Evolutionary conservation across 2,113 vertebrate genomes (phyloP), one percentile per base, ranked within the genome.

Genomic region (Hystrix brachyura): DNA sequence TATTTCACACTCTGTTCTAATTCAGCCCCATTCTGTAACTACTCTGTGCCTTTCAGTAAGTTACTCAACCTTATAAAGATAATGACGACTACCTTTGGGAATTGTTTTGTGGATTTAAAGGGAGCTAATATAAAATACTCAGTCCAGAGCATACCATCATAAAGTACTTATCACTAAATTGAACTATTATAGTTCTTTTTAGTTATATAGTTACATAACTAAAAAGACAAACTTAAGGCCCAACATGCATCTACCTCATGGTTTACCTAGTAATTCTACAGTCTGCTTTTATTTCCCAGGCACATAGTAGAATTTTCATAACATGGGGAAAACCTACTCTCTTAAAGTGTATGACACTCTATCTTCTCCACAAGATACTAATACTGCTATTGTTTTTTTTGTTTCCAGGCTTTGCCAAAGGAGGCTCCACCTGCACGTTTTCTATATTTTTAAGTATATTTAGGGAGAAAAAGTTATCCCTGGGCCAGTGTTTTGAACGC

Each of bases 201-300:
- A 38, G 38, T 38, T 38, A 38, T 38, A 38, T 2, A 38, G 38
- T 38, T 38, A 38, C 38, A 38, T 38, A 90, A 43, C 5, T 51
- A 46, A 71, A 88, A 87, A 87, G 27, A 85, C 27, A 91, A 95
- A 81, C 32, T 91, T 29, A 51, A 91, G 74, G 51, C 64, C 38
- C 18, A 76, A 78, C 18, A 62, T 57, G 51, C 25, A 51, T n/a
- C 67, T 64, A 67, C 38, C 87, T 92, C 32, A 55, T 0, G 12
- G 11, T 62, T 90, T n/a, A 57, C 15, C 32, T 72, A 78, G 62
- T 82, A 82, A 64, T 78, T 4, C 10, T 23, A 34, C 81, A 53
- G 67, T 88, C 55, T 67, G 0, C 51, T 48, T 12, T 15, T 88
- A 21, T 74, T 84, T 91, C 27, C 0, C n/a, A 72, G 43, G 79